Evolutionary conservation across 1,140 invertebrate genomes (phyloP).

Genomic region (Panagrolaimus sp.): DNA sequence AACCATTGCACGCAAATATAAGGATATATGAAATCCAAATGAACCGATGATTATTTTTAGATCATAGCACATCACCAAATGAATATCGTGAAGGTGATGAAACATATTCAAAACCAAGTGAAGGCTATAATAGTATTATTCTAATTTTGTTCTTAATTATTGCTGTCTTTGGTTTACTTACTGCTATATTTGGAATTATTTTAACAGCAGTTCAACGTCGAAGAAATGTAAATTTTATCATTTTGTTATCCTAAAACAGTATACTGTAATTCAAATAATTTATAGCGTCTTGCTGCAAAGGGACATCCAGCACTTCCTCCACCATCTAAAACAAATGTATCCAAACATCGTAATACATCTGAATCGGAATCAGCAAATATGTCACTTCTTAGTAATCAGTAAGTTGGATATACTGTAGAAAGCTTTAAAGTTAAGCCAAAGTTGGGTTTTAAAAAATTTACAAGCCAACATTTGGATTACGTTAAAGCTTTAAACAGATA

Average conservation of each 20-base stretch:
- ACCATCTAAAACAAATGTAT: not conserved
- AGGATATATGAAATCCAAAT: no score
- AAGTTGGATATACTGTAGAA: not conserved
- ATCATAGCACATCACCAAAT: slow-evolving; percentile 2
- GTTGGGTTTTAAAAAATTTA: no score
- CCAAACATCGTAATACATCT: not conserved
- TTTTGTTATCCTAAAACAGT: no score
- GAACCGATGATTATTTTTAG: no score
- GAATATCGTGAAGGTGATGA: slow-evolving; percentile 15
- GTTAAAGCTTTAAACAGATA: no score
- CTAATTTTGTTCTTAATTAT: not conserved
- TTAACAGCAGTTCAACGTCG: not conserved
- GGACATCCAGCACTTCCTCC: not conserved
- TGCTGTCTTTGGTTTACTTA: not conserved
- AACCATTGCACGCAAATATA: no score
- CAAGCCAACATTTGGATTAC: no score
- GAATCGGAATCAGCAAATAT: slow-evolving; percentile 12
- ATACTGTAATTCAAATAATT: no score
- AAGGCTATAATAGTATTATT: not conserved
- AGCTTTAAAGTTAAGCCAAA: no score
- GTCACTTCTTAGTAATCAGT: slow-evolving; percentile 4
- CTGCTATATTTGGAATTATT: not conserved
- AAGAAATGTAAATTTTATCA: not conserved
- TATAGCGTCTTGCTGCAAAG: slow-evolving; percentile 1
- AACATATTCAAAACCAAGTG: not conserved